phyloP scores from a whole-genome alignment of 92 coral and sea anemone species.

The Hydrozoanthus gracilis region DNA sequence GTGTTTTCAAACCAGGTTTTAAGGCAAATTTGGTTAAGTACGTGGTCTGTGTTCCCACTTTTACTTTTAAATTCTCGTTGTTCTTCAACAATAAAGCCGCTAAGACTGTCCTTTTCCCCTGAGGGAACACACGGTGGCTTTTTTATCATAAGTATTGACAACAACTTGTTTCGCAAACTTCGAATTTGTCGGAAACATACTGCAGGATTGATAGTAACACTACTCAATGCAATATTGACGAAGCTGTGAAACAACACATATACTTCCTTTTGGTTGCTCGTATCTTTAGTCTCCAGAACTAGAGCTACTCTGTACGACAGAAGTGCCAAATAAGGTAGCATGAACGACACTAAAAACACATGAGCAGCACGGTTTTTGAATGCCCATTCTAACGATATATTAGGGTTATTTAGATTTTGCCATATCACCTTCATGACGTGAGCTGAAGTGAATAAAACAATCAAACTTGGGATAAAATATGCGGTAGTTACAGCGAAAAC shows the following conservation, averaged over 20 bases:
- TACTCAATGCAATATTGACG: constrained; percentile 1
- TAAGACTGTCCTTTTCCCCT: not conserved
- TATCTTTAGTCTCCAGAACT: not conserved
- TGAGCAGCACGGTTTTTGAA: constrained; percentile 19
- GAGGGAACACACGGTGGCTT: not conserved
- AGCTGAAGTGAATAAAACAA: constrained; percentile 2
- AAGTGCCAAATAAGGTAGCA: constrained; percentile 9
- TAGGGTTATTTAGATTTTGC: not conserved
- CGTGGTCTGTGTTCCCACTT: too few species aligned
- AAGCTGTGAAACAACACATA: not conserved
- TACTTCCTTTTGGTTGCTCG: not conserved
- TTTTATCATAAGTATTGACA: not conserved
- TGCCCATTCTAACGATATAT: constrained; percentile 15
- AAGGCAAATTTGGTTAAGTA: too few species aligned
- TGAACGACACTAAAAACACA: not conserved
- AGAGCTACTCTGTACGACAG: constrained; percentile 13
- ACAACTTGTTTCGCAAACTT: constrained; percentile 18
- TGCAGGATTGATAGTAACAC: not conserved
- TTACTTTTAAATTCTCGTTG: too few species aligned
- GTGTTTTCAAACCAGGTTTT: too few species aligned
- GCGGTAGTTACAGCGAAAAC: not conserved
- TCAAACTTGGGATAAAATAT: not conserved
- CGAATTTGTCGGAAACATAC: constrained; percentile 9
- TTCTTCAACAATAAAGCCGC: too few species aligned
- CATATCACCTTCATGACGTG: constrained; percentile 27